phyloP scores from a whole-genome alignment of 2,113 vertebrate species.

The Brachionichthys hirsutus region DNA sequence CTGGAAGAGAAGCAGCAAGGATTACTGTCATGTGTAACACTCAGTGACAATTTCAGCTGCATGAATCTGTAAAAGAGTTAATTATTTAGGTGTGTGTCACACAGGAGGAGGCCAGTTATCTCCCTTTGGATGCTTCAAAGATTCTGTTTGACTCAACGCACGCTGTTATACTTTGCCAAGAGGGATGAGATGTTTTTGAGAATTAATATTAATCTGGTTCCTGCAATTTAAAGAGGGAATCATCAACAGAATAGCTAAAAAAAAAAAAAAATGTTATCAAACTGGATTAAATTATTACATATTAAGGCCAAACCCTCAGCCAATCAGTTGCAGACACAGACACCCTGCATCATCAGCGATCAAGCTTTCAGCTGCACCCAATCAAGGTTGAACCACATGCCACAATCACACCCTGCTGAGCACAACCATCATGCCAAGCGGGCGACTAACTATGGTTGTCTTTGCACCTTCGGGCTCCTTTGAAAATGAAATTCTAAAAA shows the following conservation, averaged over 20 bases:
- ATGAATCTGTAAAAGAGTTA: slow-evolving; percentile 41
- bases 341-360: slow-evolving; percentile 38
- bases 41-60: slow-evolving; percentile 46
- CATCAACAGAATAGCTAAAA: slow-evolving; percentile 5
- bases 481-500: slow-evolving; percentile 59
- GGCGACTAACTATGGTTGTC: slow-evolving; percentile 4
- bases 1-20: slow-evolving; percentile 46
- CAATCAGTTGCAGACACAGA: slow-evolving; percentile 25
- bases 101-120: slow-evolving; percentile 42
- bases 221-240: not conserved
- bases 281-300: not conserved
- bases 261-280: not conserved
- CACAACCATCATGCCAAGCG: slow-evolving; percentile 17
- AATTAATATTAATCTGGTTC: slow-evolving; percentile 2
- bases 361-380: slow-evolving; percentile 61
- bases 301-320: not conserved
- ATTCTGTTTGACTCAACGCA: slow-evolving; percentile 14
- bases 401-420: slow-evolving; percentile 15
- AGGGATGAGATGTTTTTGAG: slow-evolving; percentile 2
- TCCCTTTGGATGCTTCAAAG: slow-evolving; percentile 27
- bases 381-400: slow-evolving; percentile 52
- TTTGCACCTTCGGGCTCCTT: slow-evolving; percentile 15
- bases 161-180: not conserved
- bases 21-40: slow-evolving; percentile 65
- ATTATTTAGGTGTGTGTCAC: slow-evolving; percentile 58